These are phyloP conservation scores for Ardeotis arabs DNA, from an alignment of 2,113 vertebrate species.

Conservation along the genomic window DNA sequence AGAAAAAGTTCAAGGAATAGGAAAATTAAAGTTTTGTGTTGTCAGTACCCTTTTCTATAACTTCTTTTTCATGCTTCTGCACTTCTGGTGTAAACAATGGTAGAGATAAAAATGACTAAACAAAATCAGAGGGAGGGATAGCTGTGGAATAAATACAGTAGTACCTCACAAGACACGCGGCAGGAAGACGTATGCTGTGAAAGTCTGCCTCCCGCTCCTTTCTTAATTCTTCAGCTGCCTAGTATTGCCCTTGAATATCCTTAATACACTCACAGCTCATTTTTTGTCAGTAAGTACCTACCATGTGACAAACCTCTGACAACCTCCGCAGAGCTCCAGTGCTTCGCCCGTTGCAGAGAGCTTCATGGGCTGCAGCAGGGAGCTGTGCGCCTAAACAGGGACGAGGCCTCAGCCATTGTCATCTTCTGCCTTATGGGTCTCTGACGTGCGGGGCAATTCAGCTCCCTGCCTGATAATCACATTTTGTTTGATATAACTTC, in stretches of 20 bases:
- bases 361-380: not conserved
- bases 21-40: not conserved
- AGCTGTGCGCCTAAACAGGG: rapidly evolving
- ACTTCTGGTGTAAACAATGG: not conserved
- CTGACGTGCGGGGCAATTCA: not conserved
- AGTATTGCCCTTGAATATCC: not conserved
- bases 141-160: not conserved
- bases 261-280: not conserved
- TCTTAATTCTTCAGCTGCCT: not conserved
- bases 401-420: not conserved
- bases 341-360: not conserved
- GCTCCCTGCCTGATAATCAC: not conserved
- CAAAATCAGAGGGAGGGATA: not conserved
- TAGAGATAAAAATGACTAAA: not conserved
- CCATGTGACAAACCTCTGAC: not conserved
- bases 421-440: not conserved
- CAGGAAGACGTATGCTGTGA: not conserved
- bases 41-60: not conserved
- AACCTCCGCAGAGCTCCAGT: not conserved
- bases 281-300: not conserved
- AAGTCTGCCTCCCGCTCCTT: not conserved
- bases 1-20: not conserved
- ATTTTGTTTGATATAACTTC: not conserved
- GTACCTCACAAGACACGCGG: not conserved
- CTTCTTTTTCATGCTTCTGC: not conserved